Base-by-base conservation (phyloP, 1,140 invertebrate species). In the Neodiprion pinetum region DNA sequence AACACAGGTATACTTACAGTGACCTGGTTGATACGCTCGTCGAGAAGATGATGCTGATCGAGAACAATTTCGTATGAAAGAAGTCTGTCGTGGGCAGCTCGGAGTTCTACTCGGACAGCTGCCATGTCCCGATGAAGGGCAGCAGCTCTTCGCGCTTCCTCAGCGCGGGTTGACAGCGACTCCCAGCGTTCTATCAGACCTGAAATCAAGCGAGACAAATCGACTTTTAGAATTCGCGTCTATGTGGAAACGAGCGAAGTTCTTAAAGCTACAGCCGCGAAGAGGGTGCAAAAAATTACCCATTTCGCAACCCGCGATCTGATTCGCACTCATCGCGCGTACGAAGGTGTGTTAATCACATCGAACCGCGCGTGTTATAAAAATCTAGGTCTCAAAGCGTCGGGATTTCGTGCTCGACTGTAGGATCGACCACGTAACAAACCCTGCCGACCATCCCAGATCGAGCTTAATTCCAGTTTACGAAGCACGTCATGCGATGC, bases 101-200 rank as follows among this genome's bases (percentile, higher is more conserved):
- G 84, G 72, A 88, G 84, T 78, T 86, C 85, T 67, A 83, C 50
- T 61, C 81, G 85, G 73, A 91, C 84, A 5, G 82, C 84, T 50
- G 84, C 81, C 78, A 92, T 88, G 71, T 89, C 88, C 47, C 87
- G 85, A 78, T 89, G 88, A 76, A 92, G 85, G 48, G 82, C 79
- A 69, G 80, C 84, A 48, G 89, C 85, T 76, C 82, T 86, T 79
- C 90, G 90, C 8, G 88, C 84, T 72, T 92, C 90, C 47, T 90
- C 88, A 0, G 89, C 88, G 75, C 89, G 83, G 11, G 86, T 82
- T 65, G 90, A 87, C 71, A 93, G 80, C 28, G 83, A 84, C 79
- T 91, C 89, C 91, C 92, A 92, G 81, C 88, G 86, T 75, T 90
- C 87, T 68, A 92, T 87, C 71, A 92, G 84, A 77, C 88, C 92